phyloP scores from a whole-genome alignment of 2,888 invertebrate genomes.

The Rhopalosiphum nymphaeae region DNA sequence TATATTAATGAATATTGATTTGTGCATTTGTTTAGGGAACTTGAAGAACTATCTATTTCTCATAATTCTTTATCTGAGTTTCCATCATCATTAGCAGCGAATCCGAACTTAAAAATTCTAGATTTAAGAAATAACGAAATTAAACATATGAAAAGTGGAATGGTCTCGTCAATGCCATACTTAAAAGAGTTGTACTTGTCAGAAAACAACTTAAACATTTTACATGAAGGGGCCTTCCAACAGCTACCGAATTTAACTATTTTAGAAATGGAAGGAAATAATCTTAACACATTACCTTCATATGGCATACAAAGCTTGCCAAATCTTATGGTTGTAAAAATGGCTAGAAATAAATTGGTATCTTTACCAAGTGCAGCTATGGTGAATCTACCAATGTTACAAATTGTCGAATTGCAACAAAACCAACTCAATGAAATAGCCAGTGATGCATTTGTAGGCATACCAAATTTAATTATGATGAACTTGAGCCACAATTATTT shows the following conservation, averaged over 20 bases:
- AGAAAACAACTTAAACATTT: constrained; percentile 80
- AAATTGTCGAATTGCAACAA: constrained; percentile 83
- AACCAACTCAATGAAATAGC: constrained; percentile 82
- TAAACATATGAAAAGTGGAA: constrained; percentile 78
- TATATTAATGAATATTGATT: constrained; percentile 15
- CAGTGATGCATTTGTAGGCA: constrained; percentile 81
- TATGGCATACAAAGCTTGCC: constrained; percentile 75
- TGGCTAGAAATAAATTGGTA: constrained; percentile 69
- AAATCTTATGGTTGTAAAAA: constrained; percentile 69
- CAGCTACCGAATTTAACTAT: constrained; percentile 79
- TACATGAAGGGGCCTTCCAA: constrained; percentile 80
- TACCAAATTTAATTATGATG: constrained; percentile 83
- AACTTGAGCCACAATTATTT: constrained; percentile 88
- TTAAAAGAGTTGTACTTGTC: constrained; percentile 81
- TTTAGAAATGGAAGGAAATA: constrained; percentile 85
- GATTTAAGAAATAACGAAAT: constrained; percentile 86
- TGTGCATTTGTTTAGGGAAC: constrained; percentile 73
- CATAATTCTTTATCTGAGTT: constrained; percentile 82
- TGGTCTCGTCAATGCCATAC: constrained; percentile 79
- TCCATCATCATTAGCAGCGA: constrained; percentile 79
- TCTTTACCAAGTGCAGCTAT: constrained; percentile 81
- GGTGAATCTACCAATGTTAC: constrained; percentile 80
- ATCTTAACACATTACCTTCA: constrained; percentile 80
- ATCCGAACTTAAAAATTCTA: constrained; percentile 79
- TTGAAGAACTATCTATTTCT: constrained; percentile 83